Evolutionary conservation across 2,888 invertebrate genomes (phyloP).

Genomic region (Drosophila rellima): DNA sequence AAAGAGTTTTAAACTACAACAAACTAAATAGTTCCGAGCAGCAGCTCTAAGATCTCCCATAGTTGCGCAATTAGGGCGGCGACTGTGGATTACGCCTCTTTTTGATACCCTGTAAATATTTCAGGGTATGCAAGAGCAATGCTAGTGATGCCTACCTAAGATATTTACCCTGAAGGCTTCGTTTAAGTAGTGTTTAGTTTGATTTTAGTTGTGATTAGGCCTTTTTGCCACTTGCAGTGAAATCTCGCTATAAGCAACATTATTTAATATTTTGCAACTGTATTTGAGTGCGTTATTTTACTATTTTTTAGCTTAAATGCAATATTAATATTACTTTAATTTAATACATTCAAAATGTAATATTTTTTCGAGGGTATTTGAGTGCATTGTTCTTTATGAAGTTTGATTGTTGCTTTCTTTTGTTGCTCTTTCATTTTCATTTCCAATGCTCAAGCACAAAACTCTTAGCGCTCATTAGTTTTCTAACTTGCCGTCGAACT

Average conservation of each 20-base stretch:
- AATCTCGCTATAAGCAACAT: neutral
- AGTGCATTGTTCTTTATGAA: constrained; percentile 8
- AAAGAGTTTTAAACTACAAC: constrained; percentile 59
- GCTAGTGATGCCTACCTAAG: neutral
- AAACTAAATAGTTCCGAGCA: constrained; percentile 25
- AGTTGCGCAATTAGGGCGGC: constrained; percentile 71
- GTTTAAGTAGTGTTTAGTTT: neutral
- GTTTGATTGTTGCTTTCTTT: constrained; percentile 40
- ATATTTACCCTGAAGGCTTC: neutral
- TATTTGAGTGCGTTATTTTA: neutral
- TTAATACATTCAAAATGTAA: neutral
- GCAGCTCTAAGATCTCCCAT: constrained; percentile 19
- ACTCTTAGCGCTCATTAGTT: constrained; percentile 77
- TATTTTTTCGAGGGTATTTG: constrained; percentile 35
- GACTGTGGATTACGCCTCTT: constrained; percentile 38
- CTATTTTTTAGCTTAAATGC: neutral
- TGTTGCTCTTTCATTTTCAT: constrained; percentile 68
- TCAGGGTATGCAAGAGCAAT: neutral
- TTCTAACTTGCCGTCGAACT: constrained; percentile 66
- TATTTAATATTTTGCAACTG: no score
- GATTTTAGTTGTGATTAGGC: neutral
- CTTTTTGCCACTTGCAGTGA: neutral
- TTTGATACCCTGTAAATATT: constrained; percentile 36
- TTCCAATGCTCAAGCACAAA: constrained; percentile 64
- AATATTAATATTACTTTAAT: neutral